Conservation (phyloP, 2,797 vertebrate genomes). For the Sebastes kiyomatsui region DNA sequence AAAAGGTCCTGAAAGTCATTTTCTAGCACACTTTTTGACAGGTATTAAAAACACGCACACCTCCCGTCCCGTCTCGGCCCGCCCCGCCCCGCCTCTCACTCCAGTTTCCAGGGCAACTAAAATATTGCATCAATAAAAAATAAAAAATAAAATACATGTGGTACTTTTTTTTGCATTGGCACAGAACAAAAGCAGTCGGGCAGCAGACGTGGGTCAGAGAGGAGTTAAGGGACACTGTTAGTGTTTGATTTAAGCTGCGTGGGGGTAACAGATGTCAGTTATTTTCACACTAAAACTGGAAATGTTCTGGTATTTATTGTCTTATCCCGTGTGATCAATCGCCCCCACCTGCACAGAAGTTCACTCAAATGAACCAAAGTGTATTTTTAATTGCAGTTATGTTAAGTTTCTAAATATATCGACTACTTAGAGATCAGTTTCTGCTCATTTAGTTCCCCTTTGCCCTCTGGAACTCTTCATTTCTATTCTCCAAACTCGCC, state of each 20-base stretch:
- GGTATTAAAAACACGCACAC: conserved; percentile 40
- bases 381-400: background rate
- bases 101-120: conserved; percentile 32
- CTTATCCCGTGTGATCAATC: background rate
- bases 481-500: fast-evolving
- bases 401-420: background rate
- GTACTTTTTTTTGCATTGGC: conserved; percentile 23
- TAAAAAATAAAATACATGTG: background rate
- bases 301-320: background rate
- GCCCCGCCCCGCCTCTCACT: background rate
- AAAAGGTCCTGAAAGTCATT: conserved; percentile 59
- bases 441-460: background rate
- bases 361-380: background rate
- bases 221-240: background rate
- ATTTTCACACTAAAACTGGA: background rate
- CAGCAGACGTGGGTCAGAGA: conserved; percentile 15
- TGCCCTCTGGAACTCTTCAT: background rate
- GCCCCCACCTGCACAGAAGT: background rate
- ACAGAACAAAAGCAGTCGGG: conserved; percentile 29
- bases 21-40: conserved; percentile 57
- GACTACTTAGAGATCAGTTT: background rate
- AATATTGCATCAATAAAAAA: conserved; percentile 16
- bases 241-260: conserved; percentile 16
- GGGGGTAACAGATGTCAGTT: conserved; percentile 1
- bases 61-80: background rate